A percentile compares a stretch with the other conserved stretches of the same genome.
Evolutionary conservation across 2,797 vertebrate genomes (phyloP).

Genomic region (Varecia variegata): DNA sequence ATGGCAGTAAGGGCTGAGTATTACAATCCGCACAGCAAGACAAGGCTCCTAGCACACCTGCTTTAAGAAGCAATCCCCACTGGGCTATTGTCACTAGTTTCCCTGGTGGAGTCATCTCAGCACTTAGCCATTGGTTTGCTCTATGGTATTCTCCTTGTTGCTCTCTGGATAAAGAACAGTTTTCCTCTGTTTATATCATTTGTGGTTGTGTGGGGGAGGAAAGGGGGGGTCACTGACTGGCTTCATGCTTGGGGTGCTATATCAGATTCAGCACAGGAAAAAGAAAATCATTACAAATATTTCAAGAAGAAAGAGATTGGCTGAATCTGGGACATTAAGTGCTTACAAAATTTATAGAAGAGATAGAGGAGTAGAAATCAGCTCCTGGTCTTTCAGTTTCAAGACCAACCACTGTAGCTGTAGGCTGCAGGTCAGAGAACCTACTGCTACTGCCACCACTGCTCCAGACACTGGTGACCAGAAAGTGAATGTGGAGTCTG

Average conservation of each 20-base stretch:
- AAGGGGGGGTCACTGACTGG: background rate
- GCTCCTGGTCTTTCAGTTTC: background rate
- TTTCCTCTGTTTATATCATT: background rate
- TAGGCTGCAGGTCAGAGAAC: background rate
- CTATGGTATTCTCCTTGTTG: background rate
- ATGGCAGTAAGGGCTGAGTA: background rate
- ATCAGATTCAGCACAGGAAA: background rate
- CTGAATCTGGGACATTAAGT: background rate
- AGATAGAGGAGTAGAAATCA: background rate
- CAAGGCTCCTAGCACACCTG: background rate
- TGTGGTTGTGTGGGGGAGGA: background rate
- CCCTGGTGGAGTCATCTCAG: background rate
- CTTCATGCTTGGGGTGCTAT: background rate
- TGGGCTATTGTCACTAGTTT: background rate
- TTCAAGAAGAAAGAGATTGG: slow-evolving; percentile 8
- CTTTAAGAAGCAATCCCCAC: background rate
- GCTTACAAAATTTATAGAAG: background rate
- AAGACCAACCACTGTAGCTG: background rate
- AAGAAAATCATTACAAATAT: background rate
- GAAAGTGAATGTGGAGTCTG: background rate
- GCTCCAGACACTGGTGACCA: background rate
- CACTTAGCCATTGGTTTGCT: background rate
- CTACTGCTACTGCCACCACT: background rate
- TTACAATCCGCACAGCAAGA: background rate
- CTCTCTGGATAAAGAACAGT: background rate